Base-by-base conservation (phyloP, 2,888 invertebrate genomes). In the Scaptomyza parva region DNA sequence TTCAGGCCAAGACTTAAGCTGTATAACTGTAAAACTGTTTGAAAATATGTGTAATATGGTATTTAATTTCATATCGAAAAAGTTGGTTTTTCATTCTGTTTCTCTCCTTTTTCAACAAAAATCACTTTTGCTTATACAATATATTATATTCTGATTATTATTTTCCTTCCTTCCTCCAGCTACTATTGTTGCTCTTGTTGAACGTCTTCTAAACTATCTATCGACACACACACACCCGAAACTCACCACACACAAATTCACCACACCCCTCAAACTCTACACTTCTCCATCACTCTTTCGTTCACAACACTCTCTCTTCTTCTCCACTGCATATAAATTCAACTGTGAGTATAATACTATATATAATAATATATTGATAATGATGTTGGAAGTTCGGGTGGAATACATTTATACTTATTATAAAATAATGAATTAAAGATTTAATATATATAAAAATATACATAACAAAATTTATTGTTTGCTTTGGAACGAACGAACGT, bases 31-130 rank as follows among this genome's bases (percentile, higher is more conserved):
- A 26, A n/a, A 12, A 44, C 12, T 45, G 11, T 8, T 8, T 8
- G 45, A 53, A 60, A 20, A 14, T 43, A 67, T 83, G 76, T n/a
- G n/a, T n/a, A n/a, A n/a, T n/a, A n/a, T n/a, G n/a, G n/a, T n/a
- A 78, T 73, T 82, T 78, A 82, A 72, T 82, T 82, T 88, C 48
- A 85, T 83, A 88, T 83, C 82, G 88, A 85, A 86, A 87, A 73
- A 3, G n/a, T 18, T 43, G 59, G n/a, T n/a, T 72, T 73, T 73
- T 58, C 67, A 78, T 88, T 53, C 67, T 78, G 26, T 26, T n/a
- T 5, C 3, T 12, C 8, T 45, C 69, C 18, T 9, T 48, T 17
- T 66, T 26, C 55, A n/a, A n/a, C n/a, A n/a, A n/a, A n/a, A n/a
- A n/a, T n/a, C n/a, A n/a, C n/a, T n/a, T n/a, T n/a, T n/a, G n/a